phyloP scores from a whole-genome alignment of 2,888 invertebrate genomes.

The Achlya flavicornis region DNA sequence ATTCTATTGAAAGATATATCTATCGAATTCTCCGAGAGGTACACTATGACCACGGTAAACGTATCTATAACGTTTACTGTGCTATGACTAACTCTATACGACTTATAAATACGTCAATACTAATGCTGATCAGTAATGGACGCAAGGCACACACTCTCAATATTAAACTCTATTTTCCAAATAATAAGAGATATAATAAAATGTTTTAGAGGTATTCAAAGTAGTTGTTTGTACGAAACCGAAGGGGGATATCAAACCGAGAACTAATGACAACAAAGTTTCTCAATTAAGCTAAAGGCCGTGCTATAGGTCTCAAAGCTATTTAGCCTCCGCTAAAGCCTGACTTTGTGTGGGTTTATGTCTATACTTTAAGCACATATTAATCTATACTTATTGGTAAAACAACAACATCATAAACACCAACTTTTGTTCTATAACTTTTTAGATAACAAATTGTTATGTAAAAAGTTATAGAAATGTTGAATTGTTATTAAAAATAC shows the following conservation, averaged over 20 bases:
- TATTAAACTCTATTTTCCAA: neutral
- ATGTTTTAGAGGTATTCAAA: neutral
- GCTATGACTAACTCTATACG: neutral
- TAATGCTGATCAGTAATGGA: conserved; percentile 2
- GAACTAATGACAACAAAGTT: neutral
- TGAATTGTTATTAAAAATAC: no score
- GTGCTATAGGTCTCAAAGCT: neutral
- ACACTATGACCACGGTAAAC: no score
- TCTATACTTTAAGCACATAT: no score
- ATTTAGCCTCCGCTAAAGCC: neutral
- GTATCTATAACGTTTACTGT: no score
- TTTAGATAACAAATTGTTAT: no score
- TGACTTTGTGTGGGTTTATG: neutral
- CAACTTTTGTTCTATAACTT: no score
- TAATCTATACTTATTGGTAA: no score
- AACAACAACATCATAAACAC: no score
- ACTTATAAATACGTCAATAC: neutral
- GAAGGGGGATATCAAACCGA: neutral
- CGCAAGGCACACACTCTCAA: neutral
- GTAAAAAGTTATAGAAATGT: no score
- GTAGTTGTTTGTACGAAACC: neutral
- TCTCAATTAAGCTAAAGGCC: neutral
- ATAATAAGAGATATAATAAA: neutral
- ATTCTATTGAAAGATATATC: no score
- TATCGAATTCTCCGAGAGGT: no score